These are phyloP conservation scores for Pollicipes pollicipes DNA, from an alignment of 1,140 invertebrate species.

Conservation along the genomic window DNA sequence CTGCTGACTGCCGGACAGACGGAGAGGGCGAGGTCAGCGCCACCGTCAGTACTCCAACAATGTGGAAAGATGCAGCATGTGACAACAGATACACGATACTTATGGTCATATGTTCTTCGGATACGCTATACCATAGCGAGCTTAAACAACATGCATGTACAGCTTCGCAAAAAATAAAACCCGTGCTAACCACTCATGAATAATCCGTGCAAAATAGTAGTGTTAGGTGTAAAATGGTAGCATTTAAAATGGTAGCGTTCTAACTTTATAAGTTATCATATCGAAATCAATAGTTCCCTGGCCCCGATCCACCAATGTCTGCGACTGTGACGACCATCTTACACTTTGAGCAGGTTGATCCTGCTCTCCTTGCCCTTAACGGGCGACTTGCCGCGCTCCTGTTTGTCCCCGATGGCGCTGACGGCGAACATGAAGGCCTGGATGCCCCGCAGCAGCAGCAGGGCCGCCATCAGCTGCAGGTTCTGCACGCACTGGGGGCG, in stretches of 20 bases:
- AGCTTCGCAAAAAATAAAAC: no score
- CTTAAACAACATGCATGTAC: no score
- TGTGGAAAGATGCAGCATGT: neutral
- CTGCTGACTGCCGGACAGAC: constrained; percentile 37
- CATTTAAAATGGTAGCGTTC: no score
- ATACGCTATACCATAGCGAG: no score
- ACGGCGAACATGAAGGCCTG: constrained; percentile 45
- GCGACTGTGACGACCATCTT: constrained; percentile 18
- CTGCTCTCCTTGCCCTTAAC: constrained; percentile 42
- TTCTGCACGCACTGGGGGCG: constrained; percentile 59
- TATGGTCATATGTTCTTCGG: no score
- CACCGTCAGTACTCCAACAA: neutral
- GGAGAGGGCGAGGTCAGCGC: neutral
- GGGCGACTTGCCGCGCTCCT: constrained; percentile 42
- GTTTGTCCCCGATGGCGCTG: constrained; percentile 34
- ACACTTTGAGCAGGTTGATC: constrained; percentile 51
- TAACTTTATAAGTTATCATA: no score
- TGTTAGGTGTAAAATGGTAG: no score
- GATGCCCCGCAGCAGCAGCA: constrained; percentile 68
- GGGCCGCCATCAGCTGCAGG: constrained; percentile 65
- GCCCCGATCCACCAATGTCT: no score
- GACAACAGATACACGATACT: no score
- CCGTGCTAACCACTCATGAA: no score
- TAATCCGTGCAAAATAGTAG: no score
- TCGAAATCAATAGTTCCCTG: no score